Percentiles rank a stretch among this genome's conserved stretches.
Evolutionary conservation across 2,797 vertebrate genomes (phyloP).

Genomic region (Acanthornis magna): DNA sequence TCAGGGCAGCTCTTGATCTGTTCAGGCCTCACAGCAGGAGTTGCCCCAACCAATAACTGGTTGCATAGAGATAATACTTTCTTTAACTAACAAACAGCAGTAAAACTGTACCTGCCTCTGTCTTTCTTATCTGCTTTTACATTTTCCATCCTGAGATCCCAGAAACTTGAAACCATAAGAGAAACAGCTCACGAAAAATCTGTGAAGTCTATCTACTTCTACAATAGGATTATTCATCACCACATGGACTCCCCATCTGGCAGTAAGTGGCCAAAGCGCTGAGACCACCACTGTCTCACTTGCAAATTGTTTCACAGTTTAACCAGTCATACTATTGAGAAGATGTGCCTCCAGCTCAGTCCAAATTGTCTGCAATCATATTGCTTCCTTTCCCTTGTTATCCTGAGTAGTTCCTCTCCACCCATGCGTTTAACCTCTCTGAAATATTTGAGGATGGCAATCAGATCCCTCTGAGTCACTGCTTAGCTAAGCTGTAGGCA

Average conservation of each 20-base stretch:
- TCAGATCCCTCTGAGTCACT: conserved; percentile 63
- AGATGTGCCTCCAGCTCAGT: conserved; percentile 24
- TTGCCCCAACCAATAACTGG: not conserved
- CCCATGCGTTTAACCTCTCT: conserved; percentile 52
- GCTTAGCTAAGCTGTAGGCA: conserved; percentile 51
- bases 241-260: conserved; percentile 17
- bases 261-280: not conserved
- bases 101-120: not conserved
- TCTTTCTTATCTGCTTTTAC: not conserved
- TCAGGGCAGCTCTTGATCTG: too few species aligned
- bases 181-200: not conserved
- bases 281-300: not conserved
- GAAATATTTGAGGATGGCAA: conserved; percentile 41
- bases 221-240: conserved; percentile 37
- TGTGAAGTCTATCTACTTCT: not conserved
- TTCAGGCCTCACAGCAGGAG: not conserved
- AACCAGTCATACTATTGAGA: conserved; percentile 18
- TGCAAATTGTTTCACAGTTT: conserved; percentile 17
- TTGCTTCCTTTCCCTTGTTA: conserved; percentile 54
- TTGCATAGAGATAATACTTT: not conserved
- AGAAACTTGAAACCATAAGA: not conserved
- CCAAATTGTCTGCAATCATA: conserved; percentile 58
- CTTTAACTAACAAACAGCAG: not conserved
- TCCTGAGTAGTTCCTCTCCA: conserved; percentile 47
- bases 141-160: not conserved